Evolutionary conservation across 1,140 invertebrate species (phyloP), one percentile per base, ranked within the genome.

Genomic region (Amphibalanus amphitrite): DNA sequence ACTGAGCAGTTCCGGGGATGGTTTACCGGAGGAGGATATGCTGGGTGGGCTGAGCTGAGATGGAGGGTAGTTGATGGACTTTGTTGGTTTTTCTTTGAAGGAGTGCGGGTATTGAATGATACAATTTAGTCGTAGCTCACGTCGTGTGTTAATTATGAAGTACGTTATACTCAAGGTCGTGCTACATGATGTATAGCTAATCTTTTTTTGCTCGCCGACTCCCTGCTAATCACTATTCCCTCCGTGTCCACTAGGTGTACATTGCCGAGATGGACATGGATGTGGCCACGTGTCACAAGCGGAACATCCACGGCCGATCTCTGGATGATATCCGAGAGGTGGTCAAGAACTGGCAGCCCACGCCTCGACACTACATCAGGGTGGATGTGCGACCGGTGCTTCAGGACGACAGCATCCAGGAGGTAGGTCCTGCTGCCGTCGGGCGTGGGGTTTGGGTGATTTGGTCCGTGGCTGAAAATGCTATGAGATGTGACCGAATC

Each of bases 241-340:
- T 6, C 33, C 33, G 15, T 15, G 4, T 38, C 33, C 4, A 0
- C 64, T 77, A 93, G 91, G 90, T 92, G 0, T 95, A 93, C 77
- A 84, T 94, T 68, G 90, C 88, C 76, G 92, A 95, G 78, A 85
- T 96, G 84, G 88, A 93, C 75, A 86, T 89, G 78, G 91, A 93
- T 80, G 76, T 87, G 26, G 82, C 86, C 74, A 82, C 85, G 0
- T 96, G 93, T 79, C 82, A 85, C 59, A 89, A 90, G 78, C 82
- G 90, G 69, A 97, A 97, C 79, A 87, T 90, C 74, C 93, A 97
- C 78, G 86, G 89, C 71, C 84, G 93, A 69, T 87, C 81, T 1
- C 83, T 90, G 74, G 84, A 86, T 33, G 92, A 96, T 70, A 92
- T 97, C 47, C 83, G 89, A 77, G 83, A 85, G 76, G 87, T 94